Evolutionary conservation across 2,797 vertebrate species (phyloP).

Genomic region (Leucoraja ocellata): DNA sequence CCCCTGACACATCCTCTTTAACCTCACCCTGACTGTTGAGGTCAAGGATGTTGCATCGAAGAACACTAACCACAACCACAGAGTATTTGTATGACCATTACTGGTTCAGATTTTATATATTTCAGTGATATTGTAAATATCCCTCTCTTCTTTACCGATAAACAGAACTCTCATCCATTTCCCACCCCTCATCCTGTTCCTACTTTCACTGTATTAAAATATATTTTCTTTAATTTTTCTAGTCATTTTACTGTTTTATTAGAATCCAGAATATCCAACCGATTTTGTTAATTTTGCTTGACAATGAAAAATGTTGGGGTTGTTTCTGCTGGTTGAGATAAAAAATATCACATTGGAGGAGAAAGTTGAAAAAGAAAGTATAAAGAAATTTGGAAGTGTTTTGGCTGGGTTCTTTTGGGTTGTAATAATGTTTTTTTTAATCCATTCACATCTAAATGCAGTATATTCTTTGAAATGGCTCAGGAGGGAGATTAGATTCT

Average conservation of each 20-base stretch:
- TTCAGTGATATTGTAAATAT: too few species aligned
- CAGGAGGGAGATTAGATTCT: constrained; percentile 41
- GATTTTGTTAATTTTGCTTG: constrained; percentile 37
- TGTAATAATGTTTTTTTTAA: too few species aligned
- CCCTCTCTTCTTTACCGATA: not conserved
- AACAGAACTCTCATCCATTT: too few species aligned
- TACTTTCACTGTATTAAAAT: too few species aligned
- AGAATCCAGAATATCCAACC: constrained; percentile 40
- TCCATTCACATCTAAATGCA: constrained; percentile 15
- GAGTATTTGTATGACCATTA: not conserved
- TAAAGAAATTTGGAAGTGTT: constrained; percentile 42
- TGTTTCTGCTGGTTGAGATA: constrained; percentile 40
- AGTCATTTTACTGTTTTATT: constrained; percentile 13
- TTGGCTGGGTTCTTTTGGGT: constrained; percentile 35
- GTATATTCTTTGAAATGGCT: constrained; percentile 43
- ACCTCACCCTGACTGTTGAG: too few species aligned
- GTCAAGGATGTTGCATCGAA: not conserved
- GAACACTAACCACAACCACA: not conserved
- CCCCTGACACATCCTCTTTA: too few species aligned
- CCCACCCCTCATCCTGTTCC: too few species aligned
- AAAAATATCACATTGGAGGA: constrained; percentile 37
- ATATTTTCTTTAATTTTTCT: not conserved
- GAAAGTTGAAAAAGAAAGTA: constrained; percentile 37
- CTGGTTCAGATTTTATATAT: not conserved
- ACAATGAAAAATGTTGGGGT: constrained; percentile 36